Conservation (phyloP, 1,140 invertebrate genomes). For the Drosophila punjabiensis region DNA sequence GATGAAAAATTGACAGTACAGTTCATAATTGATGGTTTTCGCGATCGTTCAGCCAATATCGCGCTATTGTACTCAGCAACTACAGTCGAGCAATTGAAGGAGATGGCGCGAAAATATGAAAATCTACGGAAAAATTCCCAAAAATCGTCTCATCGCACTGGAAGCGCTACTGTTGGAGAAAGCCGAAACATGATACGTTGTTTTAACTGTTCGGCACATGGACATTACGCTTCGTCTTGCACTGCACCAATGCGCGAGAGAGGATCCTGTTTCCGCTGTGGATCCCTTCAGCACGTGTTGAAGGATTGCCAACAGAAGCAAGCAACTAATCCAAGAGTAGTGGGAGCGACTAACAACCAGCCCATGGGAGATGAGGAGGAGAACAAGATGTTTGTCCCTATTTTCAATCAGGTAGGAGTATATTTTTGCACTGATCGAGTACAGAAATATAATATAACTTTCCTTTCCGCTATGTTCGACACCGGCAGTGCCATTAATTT, state of each 20-base stretch:
- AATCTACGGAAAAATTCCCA: not conserved
- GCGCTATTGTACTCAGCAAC: constrained; percentile 1
- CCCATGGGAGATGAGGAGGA: not conserved
- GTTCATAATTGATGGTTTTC: no score
- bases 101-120: not conserved
- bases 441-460: not conserved
- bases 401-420: not conserved
- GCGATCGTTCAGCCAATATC: not conserved
- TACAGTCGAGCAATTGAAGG: not conserved
- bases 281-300: not conserved
- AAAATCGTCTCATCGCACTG: not conserved
- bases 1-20: no score
- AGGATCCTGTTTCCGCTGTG: not conserved
- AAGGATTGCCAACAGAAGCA: not conserved
- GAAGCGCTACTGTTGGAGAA: not conserved
- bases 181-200: not conserved
- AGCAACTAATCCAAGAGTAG: not conserved
- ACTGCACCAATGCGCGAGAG: not conserved
- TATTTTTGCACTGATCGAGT: not conserved
- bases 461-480: not conserved
- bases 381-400: not conserved
- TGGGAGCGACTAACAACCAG: not conserved
- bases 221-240: constrained; percentile 1
- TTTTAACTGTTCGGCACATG: not conserved
- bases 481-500: not conserved